Percentiles rank a stretch among this genome's conserved stretches.
phyloP scores from a whole-genome alignment of 2,797 vertebrate species.

The Platalea minor region DNA sequence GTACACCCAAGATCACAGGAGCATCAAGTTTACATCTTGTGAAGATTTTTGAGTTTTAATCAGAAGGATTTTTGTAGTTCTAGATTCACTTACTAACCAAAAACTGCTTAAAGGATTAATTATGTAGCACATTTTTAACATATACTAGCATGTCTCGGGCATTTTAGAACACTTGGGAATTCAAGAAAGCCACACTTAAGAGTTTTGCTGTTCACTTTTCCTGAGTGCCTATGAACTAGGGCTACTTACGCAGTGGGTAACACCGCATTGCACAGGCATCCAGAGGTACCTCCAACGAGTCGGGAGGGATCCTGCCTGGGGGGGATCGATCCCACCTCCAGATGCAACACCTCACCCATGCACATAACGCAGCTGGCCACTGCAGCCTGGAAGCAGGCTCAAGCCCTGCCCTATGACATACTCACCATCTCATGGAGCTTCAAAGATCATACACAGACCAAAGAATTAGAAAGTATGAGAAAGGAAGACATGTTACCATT shows the following conservation, averaged over 20 bases:
- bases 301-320: neutral
- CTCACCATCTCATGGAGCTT: rapidly evolving
- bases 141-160: neutral
- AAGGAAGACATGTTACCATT: neutral
- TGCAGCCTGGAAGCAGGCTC: neutral
- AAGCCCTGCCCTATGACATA: rapidly evolving
- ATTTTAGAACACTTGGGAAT: neutral
- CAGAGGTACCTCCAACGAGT: neutral
- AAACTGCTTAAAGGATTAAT: neutral
- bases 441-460: neutral
- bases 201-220: neutral
- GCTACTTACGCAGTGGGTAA: rapidly evolving
- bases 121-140: neutral
- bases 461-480: neutral
- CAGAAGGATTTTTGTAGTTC: neutral
- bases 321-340: neutral
- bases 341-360: neutral
- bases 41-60: neutral
- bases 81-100: neutral
- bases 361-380: neutral
- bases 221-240: neutral
- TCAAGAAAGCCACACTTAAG: neutral
- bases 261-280: too few species aligned
- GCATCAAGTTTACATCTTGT: neutral
- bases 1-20: neutral